These are phyloP conservation scores for Drosophila arawakana DNA, from an alignment of 1,140 invertebrate species.

Conservation along the genomic window DNA sequence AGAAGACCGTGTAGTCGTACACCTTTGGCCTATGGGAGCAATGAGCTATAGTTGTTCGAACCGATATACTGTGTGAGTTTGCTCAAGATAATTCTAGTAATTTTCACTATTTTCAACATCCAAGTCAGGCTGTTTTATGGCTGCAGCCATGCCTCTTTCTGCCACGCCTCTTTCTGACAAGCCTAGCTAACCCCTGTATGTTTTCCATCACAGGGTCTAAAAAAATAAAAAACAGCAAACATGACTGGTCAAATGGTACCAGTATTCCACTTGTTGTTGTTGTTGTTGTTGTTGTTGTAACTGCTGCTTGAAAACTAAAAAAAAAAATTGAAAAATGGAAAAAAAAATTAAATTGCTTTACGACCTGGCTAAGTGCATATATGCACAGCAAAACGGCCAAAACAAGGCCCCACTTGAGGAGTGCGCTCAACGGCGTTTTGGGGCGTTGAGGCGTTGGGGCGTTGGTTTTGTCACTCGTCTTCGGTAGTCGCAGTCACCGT, in stretches of 20 bases:
- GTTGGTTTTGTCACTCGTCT: slow-evolving; percentile 69
- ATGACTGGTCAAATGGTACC: slow-evolving; percentile 26
- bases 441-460: slow-evolving; percentile 46
- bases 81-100: no score
- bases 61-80: no score
- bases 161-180: no score
- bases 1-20: no score
- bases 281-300: slow-evolving; percentile 3
- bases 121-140: no score
- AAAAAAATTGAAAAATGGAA: no score
- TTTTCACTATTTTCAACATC: no score
- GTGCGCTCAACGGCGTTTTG: slow-evolving; percentile 21
- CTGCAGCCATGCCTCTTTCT: no score
- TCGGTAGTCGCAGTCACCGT: slow-evolving; percentile 5
- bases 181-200: no score
- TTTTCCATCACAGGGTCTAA: no score
- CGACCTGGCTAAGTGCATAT: slow-evolving; percentile 31
- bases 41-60: no score
- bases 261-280: background rate
- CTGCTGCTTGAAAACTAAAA: slow-evolving; percentile 9
- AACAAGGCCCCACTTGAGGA: slow-evolving; percentile 6
- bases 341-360: slow-evolving; percentile 46
- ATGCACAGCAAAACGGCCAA: background rate
- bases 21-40: no score
- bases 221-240: slow-evolving; percentile 2